Evolutionary conservation across 2,113 vertebrate genomes (phyloP), one percentile per base, ranked within the genome.

Genomic region (Alaudala cheleensis): DNA sequence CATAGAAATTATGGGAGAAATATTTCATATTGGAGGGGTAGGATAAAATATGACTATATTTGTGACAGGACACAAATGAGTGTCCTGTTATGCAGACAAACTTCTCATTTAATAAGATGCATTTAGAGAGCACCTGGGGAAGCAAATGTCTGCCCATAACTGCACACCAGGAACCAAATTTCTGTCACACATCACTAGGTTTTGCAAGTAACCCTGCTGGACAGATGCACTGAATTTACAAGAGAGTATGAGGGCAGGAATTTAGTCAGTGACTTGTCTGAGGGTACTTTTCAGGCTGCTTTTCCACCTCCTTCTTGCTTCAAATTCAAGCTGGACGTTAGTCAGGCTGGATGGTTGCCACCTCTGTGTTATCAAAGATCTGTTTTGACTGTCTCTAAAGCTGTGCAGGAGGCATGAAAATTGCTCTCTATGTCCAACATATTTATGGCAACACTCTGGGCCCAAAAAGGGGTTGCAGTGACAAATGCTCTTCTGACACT

Each of bases 301-400:
- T 84, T 71, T 87, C 61, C 29, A 25, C 26, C 54, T 89, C 85
- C 40, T 67, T 94, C 74, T 81, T 49, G 40, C 77, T 94, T 49
- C 54, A 57, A 34, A 62, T 88, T 92, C 86, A 86, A 65, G 54
- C 47, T 74, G 91, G 72, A 62, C 0, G 0, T 83, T 66, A 80
- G 84, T 86, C 61, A 86, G 64, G 54, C 83, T 95, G 93, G 83
- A 84, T 84, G 69, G 37, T 83, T 92, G 89, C 77, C 89, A 84
- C 39, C 29, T 77, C 89, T 70, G 31, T 62, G 64, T 94, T 93
- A 95, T 60, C 95, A 74, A 56, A 91, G 61, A 85, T 67, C 90
- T 93, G 74, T 85, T 96, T 81, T 93, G 93, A 82, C 81, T 90
- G 65, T 67, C 73, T 94, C 73, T 81, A 58, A 91, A 96, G 87